Conservation (phyloP, 2,888 invertebrate species). For the Drosophila ustulata region DNA sequence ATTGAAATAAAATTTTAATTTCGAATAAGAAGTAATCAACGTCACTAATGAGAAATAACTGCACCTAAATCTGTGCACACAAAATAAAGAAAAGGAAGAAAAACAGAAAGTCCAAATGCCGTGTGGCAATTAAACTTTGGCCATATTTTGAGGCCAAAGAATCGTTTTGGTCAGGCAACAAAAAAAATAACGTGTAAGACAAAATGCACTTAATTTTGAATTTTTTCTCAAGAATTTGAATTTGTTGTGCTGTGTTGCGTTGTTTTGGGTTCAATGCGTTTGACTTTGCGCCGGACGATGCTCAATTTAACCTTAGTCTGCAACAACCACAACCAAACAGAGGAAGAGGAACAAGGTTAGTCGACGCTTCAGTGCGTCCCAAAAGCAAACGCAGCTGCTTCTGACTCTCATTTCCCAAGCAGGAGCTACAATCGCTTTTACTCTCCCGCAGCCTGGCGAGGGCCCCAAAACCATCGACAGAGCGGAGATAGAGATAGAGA, state of each 20-base stretch:
- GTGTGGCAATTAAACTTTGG: constrained; percentile 61
- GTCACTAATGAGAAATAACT: neutral
- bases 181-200: constrained; percentile 11
- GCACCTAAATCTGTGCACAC: neutral
- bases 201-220: constrained; percentile 73
- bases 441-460: neutral
- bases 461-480: neutral
- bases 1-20: neutral
- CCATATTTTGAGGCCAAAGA: constrained; percentile 45
- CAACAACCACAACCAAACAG: constrained; percentile 18
- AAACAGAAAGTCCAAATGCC: constrained; percentile 5
- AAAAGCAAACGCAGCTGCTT: constrained; percentile 39
- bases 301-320: constrained; percentile 71
- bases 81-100: neutral
- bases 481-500: neutral
- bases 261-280: constrained; percentile 41
- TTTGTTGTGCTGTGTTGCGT: constrained; percentile 30
- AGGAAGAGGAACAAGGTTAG: constrained; percentile 22
- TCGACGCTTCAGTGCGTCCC: constrained; percentile 55
- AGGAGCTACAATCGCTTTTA: neutral
- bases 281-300: constrained; percentile 55
- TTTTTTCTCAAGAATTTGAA: constrained; percentile 45
- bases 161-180: neutral
- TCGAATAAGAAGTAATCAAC: neutral
- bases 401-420: constrained; percentile 16